A percentile compares a stretch with the other conserved stretches of the same genome.
These are phyloP conservation scores for Dunckerocampus dactyliophorus DNA, from an alignment of 2,113 vertebrate species.

Conservation along the genomic window DNA sequence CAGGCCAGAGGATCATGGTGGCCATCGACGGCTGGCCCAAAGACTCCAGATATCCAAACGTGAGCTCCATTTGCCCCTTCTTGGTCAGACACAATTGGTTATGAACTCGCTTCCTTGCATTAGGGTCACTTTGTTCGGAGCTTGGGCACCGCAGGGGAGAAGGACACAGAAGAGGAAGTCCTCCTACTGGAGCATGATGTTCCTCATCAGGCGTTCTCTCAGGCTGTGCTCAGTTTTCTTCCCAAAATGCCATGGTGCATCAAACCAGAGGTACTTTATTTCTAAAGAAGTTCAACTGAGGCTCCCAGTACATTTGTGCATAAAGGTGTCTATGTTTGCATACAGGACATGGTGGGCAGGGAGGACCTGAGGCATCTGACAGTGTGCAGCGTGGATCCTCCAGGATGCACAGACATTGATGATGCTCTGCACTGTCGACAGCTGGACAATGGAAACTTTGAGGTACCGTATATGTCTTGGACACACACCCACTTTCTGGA, in stretches of 20 bases:
- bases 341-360: slow-evolving; percentile 84
- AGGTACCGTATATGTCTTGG: slow-evolving; percentile 72
- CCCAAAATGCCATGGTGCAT: slow-evolving; percentile 93
- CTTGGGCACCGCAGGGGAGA: slow-evolving; percentile 86
- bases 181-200: slow-evolving; percentile 94
- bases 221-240: slow-evolving; percentile 88
- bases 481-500: too few species aligned
- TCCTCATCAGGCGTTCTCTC: slow-evolving; percentile 91
- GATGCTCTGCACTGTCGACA: slow-evolving; percentile 89
- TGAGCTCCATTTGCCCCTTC: slow-evolving; percentile 55
- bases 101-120: neutral
- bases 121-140: slow-evolving; percentile 97
- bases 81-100: neutral
- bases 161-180: slow-evolving; percentile 92
- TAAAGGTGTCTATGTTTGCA: slow-evolving; percentile 5
- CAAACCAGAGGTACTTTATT: slow-evolving; percentile 77
- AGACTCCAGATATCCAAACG: slow-evolving; percentile 95
- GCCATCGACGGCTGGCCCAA: slow-evolving; percentile 94
- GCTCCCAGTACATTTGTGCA: neutral
- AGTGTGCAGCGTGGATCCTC: slow-evolving; percentile 96
- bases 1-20: slow-evolving; percentile 92
- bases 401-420: slow-evolving; percentile 97
- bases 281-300: neutral
- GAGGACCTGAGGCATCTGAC: slow-evolving; percentile 83
- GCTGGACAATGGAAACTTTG: slow-evolving; percentile 85